Evolutionary conservation across 2,797 vertebrate genomes (phyloP), one percentile per base, ranked within the genome.

Genomic region (Poeciliopsis infans): DNA sequence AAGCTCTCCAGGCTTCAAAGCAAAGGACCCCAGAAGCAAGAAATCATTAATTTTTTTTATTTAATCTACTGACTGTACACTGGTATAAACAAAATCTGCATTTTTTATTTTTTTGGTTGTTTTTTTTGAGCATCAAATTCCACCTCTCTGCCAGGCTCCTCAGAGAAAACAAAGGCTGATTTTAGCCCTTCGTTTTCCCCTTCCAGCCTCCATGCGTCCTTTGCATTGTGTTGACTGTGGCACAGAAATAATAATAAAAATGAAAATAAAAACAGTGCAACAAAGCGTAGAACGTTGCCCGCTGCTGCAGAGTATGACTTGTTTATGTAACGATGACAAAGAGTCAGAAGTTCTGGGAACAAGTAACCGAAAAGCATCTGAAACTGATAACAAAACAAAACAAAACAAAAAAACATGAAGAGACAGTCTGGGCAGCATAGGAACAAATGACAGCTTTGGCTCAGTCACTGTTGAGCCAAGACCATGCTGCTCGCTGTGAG

Each of bases 51-150:
- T 87, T 61, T 7, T 41, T 47, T 86, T 89, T 84, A 91, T 91
- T 86, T 91, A 91, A 93, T 90, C 90, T 92, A 93, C 89, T n/a
- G 83, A 86, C 82, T 87, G 70, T 82, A 76, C 81, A 81, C 80
- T 55, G n/a, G 64, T 78, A 86, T 90, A 91, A 93, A 93, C 87
- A 94, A 84, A 89, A 72, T 79, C 43, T 87, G 89, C 83, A 41
- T 68, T 94, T 89, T 47, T 47, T 10, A 7, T 43, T 46, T 45
- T 13, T 45, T 51, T 49, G 5, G 18, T 5, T 2, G 2, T 7
- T 7, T 7, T 2, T 28, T 94, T 89, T 74, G 90, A 83, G 89
- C 73, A 86, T 79, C 86, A 85, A 82, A 85, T 86, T 84, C 87
- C 88, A 89, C 89, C 85, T 88, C 84, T 85, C 69, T 89, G 88